Evolutionary conservation across 2,888 invertebrate species (phyloP).

Genomic region (Operophtera brumata): DNA sequence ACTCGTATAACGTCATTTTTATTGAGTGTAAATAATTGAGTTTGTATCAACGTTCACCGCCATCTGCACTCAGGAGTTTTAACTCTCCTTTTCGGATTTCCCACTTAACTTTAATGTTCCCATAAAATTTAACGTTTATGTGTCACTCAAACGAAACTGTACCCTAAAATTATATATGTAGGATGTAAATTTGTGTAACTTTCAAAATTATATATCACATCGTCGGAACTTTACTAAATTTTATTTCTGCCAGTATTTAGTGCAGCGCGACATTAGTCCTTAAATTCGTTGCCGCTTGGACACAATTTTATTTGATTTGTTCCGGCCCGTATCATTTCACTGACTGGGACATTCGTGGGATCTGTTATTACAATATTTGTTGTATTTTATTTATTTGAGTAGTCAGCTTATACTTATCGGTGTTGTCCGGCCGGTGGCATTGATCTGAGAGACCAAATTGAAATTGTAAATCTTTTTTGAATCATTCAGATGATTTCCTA

Average conservation of each 20-base stretch:
- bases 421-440: conserved; percentile 51
- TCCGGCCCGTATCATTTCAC: conserved; percentile 39
- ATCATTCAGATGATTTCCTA: conserved; percentile 39
- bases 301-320: conserved; percentile 52
- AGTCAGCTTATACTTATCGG: conserved; percentile 56
- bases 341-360: conserved; percentile 42
- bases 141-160: conserved; percentile 41
- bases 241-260: conserved; percentile 50
- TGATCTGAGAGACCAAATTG: conserved; percentile 53
- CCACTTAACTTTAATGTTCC: conserved; percentile 78
- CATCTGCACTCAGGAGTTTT: conserved; percentile 70
- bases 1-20: conserved; percentile 78
- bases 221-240: conserved; percentile 58
- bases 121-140: conserved; percentile 71
- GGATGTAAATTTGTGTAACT: conserved; percentile 45
- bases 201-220: conserved; percentile 56
- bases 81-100: conserved; percentile 78
- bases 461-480: conserved; percentile 52
- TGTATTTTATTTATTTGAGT: conserved; percentile 71
- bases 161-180: conserved; percentile 43
- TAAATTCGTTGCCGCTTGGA: conserved; percentile 44
- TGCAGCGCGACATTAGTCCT: conserved; percentile 50
- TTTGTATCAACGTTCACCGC: conserved; percentile 73
- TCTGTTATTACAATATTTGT: conserved; percentile 76
- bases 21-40: conserved; percentile 81